These are phyloP conservation scores for Poeciliopsis paucimaculata DNA, from an alignment of 2,797 vertebrate species.

Conservation along the genomic window DNA sequence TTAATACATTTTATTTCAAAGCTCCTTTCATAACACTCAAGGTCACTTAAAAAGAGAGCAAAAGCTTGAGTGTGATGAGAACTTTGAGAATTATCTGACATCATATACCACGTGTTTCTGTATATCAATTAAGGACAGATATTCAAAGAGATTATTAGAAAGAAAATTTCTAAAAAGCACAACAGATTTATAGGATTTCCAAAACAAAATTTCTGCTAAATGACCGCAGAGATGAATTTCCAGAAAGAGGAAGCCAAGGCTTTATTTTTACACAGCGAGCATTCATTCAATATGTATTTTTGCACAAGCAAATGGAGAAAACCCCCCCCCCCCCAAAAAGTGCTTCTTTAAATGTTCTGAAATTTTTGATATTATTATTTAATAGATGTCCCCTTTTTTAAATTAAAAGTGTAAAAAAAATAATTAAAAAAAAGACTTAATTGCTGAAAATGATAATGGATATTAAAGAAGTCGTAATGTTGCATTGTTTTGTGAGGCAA, in stretches of 20 bases:
- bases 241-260: background rate
- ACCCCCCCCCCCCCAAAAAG: background rate
- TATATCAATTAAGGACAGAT: too few relatives aligned
- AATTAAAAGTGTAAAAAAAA: background rate
- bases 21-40: too few relatives aligned
- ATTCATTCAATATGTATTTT: constrained; percentile 1
- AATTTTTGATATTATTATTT: background rate
- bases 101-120: too few relatives aligned
- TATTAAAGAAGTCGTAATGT: background rate
- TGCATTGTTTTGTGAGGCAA: background rate
- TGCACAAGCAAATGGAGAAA: constrained; percentile 5
- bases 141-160: background rate
- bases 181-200: background rate
- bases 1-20: too few relatives aligned
- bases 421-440: background rate
- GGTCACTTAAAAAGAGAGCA: too few relatives aligned
- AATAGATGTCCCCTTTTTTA: background rate
- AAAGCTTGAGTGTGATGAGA: too few relatives aligned
- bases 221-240: background rate
- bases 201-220: background rate
- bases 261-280: background rate
- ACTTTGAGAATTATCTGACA: too few relatives aligned
- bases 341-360: background rate
- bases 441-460: background rate
- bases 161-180: background rate